Conservation (phyloP, 2,113 vertebrate species). For the Percopsis transmontana region DNA sequence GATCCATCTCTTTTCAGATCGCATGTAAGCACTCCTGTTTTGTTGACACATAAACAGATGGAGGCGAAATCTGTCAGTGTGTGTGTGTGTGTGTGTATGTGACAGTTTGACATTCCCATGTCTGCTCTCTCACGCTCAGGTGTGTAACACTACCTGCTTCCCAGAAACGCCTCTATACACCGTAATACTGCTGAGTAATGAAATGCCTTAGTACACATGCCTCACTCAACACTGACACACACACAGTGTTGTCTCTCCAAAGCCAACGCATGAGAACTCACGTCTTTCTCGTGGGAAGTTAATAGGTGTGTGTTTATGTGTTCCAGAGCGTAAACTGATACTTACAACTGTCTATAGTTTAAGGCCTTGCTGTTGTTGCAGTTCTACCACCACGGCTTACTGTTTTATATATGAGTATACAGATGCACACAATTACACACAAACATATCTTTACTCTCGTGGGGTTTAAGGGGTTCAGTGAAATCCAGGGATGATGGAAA, state of each 20-base stretch:
- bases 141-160: slow-evolving; percentile 58
- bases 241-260: slow-evolving; percentile 10
- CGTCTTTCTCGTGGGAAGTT: slow-evolving; percentile 63
- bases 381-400: slow-evolving; percentile 24
- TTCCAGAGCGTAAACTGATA: slow-evolving; percentile 3
- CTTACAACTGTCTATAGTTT: slow-evolving; percentile 33
- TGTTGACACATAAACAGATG: slow-evolving; percentile 53
- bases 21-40: slow-evolving; percentile 6
- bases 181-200: slow-evolving; percentile 63
- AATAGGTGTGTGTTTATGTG: slow-evolving; percentile 49
- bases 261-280: slow-evolving; percentile 45
- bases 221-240: slow-evolving; percentile 1
- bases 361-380: neutral
- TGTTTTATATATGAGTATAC: slow-evolving; percentile 11
- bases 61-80: neutral
- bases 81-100: slow-evolving; percentile 15
- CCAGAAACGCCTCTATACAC: slow-evolving; percentile 48
- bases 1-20: neutral
- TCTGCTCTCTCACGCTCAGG: slow-evolving; percentile 62
- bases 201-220: slow-evolving; percentile 29
- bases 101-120: slow-evolving; percentile 15
- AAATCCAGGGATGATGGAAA: slow-evolving; percentile 43
- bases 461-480: slow-evolving; percentile 39
- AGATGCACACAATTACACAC: neutral
- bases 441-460: slow-evolving; percentile 33